phyloP scores from a whole-genome alignment of 2,888 invertebrate genomes.

The Chymomyza amoena region DNA sequence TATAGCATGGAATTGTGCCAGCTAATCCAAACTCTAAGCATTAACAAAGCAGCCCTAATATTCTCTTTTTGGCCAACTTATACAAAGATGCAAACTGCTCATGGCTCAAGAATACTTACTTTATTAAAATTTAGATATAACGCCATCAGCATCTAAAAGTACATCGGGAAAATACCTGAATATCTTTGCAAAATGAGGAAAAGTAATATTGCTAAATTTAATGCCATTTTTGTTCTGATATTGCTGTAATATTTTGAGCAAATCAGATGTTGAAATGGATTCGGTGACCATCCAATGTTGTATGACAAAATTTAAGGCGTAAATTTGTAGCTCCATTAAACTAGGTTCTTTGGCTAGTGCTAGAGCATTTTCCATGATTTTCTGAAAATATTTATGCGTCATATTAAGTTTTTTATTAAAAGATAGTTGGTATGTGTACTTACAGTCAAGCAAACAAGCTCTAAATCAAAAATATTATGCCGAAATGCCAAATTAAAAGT shows the following conservation, averaged over 20 bases:
- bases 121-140: slow-evolving; percentile 15
- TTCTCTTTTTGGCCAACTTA: neutral
- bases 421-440: slow-evolving; percentile 8
- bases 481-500: slow-evolving; percentile 48
- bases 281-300: slow-evolving; percentile 39
- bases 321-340: slow-evolving; percentile 38
- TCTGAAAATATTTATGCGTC: slow-evolving; percentile 20
- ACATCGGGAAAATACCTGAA: slow-evolving; percentile 38
- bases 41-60: too few species aligned
- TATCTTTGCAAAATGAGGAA: slow-evolving; percentile 49
- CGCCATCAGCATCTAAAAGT: slow-evolving; percentile 42
- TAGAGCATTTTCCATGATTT: slow-evolving; percentile 33
- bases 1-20: too few species aligned
- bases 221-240: slow-evolving; percentile 39
- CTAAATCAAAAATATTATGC: slow-evolving; percentile 44
- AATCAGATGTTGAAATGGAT: slow-evolving; percentile 7
- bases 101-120: neutral
- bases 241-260: slow-evolving; percentile 31
- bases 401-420: neutral
- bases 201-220: slow-evolving; percentile 39
- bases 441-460: slow-evolving; percentile 38
- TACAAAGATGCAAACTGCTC: neutral
- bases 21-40: too few species aligned
- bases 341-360: slow-evolving; percentile 12
- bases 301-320: slow-evolving; percentile 46